phyloP scores from a whole-genome alignment of 2,113 vertebrate species.

The Gulo gulo region DNA sequence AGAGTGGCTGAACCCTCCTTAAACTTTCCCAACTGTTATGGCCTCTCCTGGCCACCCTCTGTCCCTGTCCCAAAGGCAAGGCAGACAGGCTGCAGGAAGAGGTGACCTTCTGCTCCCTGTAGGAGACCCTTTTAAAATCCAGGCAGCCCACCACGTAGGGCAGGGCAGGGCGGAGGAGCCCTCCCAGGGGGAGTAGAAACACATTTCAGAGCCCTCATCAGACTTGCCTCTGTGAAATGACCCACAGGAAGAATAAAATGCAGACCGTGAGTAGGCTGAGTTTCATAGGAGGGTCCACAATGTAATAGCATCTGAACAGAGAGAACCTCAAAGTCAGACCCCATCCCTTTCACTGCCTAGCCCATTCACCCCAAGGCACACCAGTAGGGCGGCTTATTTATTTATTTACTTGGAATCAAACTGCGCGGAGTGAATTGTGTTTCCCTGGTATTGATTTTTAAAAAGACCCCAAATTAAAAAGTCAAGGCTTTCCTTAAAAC shows the following conservation, averaged over 20 bases:
- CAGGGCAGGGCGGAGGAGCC: neutral
- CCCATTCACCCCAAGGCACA: neutral
- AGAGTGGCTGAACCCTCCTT: neutral
- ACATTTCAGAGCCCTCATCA: neutral
- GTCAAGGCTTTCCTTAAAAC: conserved; percentile 79
- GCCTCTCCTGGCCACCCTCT: neutral
- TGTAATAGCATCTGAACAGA: conserved; percentile 65
- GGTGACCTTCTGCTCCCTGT: neutral
- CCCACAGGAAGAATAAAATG: conserved; percentile 45
- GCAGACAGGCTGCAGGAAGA: neutral
- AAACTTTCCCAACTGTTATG: neutral
- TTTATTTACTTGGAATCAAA: conserved; percentile 52
- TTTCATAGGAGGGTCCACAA: conserved; percentile 52
- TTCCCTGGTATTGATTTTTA: conserved; percentile 66
- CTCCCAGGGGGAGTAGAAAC: neutral
- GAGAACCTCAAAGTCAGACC: conserved; percentile 33
- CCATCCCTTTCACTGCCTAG: neutral
- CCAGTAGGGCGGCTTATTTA: neutral
- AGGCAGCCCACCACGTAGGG: neutral
- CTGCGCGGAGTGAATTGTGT: conserved; percentile 66
- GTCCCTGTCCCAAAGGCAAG: neutral
- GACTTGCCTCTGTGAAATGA: neutral
- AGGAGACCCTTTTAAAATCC: neutral
- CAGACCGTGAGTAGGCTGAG: conserved; percentile 41
- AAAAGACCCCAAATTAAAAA: conserved; percentile 81